Evolutionary conservation across 2,888 invertebrate genomes (phyloP).

Genomic region (Choristoneura rosaceana): DNA sequence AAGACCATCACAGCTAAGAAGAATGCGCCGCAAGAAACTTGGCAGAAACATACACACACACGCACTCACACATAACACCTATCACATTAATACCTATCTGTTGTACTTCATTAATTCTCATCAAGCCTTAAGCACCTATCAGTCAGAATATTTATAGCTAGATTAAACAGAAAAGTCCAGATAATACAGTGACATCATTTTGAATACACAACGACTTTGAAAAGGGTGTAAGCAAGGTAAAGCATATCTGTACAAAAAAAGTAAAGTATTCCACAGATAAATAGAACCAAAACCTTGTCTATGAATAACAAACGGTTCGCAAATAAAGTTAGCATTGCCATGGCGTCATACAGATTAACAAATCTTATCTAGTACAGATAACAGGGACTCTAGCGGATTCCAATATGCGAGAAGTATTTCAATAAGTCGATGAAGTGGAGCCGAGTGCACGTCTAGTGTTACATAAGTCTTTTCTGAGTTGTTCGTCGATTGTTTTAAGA

Average conservation of each 20-base stretch:
- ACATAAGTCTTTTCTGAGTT: not conserved
- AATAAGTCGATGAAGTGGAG: slow-evolving; percentile 24
- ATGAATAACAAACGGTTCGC: slow-evolving; percentile 30
- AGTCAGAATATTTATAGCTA: not conserved
- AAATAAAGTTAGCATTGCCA: slow-evolving; percentile 53
- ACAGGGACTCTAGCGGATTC: slow-evolving; percentile 51
- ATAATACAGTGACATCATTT: slow-evolving; percentile 5
- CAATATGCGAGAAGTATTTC: slow-evolving; percentile 47
- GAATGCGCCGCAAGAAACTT: too few relatives aligned
- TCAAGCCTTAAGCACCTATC: slow-evolving; percentile 10
- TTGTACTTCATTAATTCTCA: not conserved
- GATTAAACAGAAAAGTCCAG: not conserved
- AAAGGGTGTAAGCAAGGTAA: not conserved
- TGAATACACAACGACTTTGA: not conserved
- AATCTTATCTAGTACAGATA: slow-evolving; percentile 70
- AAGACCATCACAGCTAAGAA: too few relatives aligned
- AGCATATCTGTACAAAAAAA: not conserved
- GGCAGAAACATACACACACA: too few relatives aligned
- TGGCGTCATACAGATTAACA: slow-evolving; percentile 66
- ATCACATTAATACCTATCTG: not conserved
- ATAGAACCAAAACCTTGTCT: slow-evolving; percentile 2
- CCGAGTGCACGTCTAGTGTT: slow-evolving; percentile 11
- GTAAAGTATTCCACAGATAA: not conserved
- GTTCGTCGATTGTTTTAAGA: not conserved
- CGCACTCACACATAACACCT: too few relatives aligned